Conservation (phyloP, 2,888 invertebrate species). For the Drosophila meridiana region DNA sequence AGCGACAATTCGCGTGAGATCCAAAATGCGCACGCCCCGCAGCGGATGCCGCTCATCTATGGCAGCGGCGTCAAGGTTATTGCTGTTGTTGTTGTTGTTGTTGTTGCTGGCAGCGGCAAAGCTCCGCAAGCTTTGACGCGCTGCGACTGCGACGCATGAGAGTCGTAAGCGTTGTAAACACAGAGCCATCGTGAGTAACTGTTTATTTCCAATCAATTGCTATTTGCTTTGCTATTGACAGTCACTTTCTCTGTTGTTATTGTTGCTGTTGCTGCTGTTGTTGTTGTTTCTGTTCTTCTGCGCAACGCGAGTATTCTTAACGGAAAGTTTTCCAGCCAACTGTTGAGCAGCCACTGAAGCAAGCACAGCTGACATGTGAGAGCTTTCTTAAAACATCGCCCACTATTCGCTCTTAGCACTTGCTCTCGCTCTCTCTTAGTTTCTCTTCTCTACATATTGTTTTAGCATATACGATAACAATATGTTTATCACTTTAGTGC, state of each 20-base stretch:
- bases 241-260: slow-evolving; percentile 12
- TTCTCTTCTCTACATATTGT: not conserved
- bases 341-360: slow-evolving; percentile 37
- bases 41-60: slow-evolving; percentile 87
- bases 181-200: slow-evolving; percentile 29
- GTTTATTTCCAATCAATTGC: slow-evolving; percentile 8
- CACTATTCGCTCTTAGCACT: slow-evolving; percentile 25
- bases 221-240: slow-evolving; percentile 18
- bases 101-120: slow-evolving; percentile 49
- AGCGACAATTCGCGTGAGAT: slow-evolving; percentile 94
- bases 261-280: not conserved
- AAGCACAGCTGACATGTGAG: slow-evolving; percentile 1
- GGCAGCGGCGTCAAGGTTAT: slow-evolving; percentile 12
- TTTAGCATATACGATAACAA: slow-evolving; percentile 13
- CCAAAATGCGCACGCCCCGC: slow-evolving; percentile 90
- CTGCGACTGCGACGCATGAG: slow-evolving; percentile 26
- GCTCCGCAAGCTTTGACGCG: slow-evolving; percentile 58
- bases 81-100: slow-evolving; percentile 10
- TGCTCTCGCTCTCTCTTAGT: not conserved
- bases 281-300: slow-evolving; percentile 1
- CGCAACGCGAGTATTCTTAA: slow-evolving; percentile 18
- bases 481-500: slow-evolving; percentile 20
- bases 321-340: slow-evolving; percentile 67
- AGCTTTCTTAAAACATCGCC: slow-evolving; percentile 40
- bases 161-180: slow-evolving; percentile 42